These are phyloP conservation scores for Luehdorfia chinensis DNA, from an alignment of 1,140 invertebrate species.

Conservation along the genomic window DNA sequence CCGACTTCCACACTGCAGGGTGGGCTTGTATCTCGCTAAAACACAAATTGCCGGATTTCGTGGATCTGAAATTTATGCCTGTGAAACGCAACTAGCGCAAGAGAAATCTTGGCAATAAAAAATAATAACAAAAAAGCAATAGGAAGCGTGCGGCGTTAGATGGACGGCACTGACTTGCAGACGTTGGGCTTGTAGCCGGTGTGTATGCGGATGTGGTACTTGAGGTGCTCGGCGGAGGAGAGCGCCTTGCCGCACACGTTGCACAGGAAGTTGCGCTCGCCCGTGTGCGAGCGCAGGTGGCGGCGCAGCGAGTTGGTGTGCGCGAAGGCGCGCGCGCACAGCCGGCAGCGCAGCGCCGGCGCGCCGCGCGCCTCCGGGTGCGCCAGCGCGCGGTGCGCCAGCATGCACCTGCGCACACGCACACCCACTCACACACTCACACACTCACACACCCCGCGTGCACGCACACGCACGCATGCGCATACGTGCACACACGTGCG, in stretches of 20 bases:
- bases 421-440: not conserved
- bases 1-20: too few species aligned
- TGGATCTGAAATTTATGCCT: too few species aligned
- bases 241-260: conserved; percentile 89
- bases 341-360: conserved; percentile 64
- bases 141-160: too few species aligned
- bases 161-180: too few species aligned
- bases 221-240: conserved; percentile 82
- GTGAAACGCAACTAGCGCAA: too few species aligned
- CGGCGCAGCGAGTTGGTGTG: conserved; percentile 78
- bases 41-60: too few species aligned
- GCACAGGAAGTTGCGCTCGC: conserved; percentile 80
- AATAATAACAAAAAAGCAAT: too few species aligned
- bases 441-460: too few species aligned
- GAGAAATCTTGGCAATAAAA: too few species aligned
- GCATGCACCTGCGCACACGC: conserved; percentile 40
- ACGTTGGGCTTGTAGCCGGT: conserved; percentile 85
- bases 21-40: too few species aligned
- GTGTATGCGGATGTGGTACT: conserved; percentile 84
- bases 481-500: too few species aligned
- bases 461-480: too few species aligned
- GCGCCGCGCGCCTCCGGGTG: conserved; percentile 56
- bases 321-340: conserved; percentile 70
- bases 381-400: conserved; percentile 50
- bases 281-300: conserved; percentile 80